Evolutionary conservation across 2,113 vertebrate species (phyloP), one percentile per base, ranked within the genome.

Genomic region (Ictalurus punctatus): DNA sequence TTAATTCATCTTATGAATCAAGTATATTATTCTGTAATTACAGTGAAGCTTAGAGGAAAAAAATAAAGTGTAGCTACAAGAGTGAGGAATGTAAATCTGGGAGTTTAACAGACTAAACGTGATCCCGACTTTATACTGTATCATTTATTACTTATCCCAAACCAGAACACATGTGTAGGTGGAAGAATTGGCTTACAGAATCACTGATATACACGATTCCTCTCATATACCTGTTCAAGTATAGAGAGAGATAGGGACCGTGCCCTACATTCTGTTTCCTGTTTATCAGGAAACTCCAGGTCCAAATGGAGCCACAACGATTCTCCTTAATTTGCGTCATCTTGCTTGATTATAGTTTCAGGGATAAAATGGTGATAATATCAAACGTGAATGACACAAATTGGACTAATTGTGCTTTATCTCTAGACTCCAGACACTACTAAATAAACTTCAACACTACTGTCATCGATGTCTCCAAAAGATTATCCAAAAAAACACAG

Each of bases 211-310:
- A 58, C 34, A 25, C 4, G 14, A 40, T 83, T 25, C 40, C 81
- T 40, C 56, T 40, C 19, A 59, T 25, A 40, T 83, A 83, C 58
- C 73, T 86, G 85, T 59, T 85, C 52, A 25, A 59, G 5, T 40
- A 48, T 19, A 25, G 21, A 25, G 4, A 25, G 25, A 86, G n/a
- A 58, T 86, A 37, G n/a, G 14, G 17, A 58, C 40, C 23, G n/a
- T 23, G 56, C 85, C 85, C 27, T 56, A 48, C 6, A 61, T 74
- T 86, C 71, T 86, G 71, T 86, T 82, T 87, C 78, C 61, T 82
- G 76, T 87, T 81, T 87, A 9, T 71, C 78, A 25, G 78, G 86
- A 87, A 82, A 82, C 21, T 82, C 14, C 21, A 58, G 63, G 63
- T 82, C 65, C 78, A 71, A 30, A 40, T 44, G 65, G 52, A 71